These are phyloP conservation scores for Melieria crassipennis DNA, from an alignment of 2,888 invertebrate species.

Conservation along the genomic window DNA sequence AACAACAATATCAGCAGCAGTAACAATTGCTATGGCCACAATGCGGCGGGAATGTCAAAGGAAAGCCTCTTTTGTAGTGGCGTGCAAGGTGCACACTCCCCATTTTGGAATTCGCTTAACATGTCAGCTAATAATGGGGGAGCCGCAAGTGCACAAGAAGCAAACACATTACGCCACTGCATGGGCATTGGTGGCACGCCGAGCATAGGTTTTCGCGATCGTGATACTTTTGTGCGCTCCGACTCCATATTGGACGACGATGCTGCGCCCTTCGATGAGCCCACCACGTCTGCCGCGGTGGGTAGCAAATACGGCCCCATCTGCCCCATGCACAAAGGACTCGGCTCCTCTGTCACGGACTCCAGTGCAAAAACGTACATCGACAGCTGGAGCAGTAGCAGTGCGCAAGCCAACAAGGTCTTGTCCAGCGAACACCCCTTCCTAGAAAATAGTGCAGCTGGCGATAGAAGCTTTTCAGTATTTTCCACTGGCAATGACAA, in stretches of 20 bases:
- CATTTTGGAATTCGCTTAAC: conserved; percentile 40
- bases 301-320: conserved; percentile 77
- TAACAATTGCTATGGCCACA: conserved; percentile 17
- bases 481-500: conserved; percentile 40
- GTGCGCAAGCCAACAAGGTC: conserved; percentile 31
- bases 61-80: conserved; percentile 9
- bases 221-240: conserved; percentile 66
- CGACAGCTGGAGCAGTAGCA: conserved; percentile 49
- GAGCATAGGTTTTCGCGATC: conserved; percentile 41
- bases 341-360: conserved; percentile 32
- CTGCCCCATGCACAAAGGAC: conserved; percentile 66
- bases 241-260: conserved; percentile 72
- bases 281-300: conserved; percentile 57
- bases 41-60: conserved; percentile 10
- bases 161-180: conserved; percentile 5
- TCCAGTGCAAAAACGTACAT: conserved; percentile 45
- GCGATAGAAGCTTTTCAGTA: conserved; percentile 43
- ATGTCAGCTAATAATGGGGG: conserved; percentile 1
- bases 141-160: conserved; percentile 20
- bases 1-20: neutral
- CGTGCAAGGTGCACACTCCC: conserved; percentile 28
- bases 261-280: conserved; percentile 72
- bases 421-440: conserved; percentile 26
- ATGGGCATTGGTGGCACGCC: conserved; percentile 19
- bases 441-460: conserved; percentile 36